Conservation (phyloP, 2,888 invertebrate species). For the Phengaris arion region DNA sequence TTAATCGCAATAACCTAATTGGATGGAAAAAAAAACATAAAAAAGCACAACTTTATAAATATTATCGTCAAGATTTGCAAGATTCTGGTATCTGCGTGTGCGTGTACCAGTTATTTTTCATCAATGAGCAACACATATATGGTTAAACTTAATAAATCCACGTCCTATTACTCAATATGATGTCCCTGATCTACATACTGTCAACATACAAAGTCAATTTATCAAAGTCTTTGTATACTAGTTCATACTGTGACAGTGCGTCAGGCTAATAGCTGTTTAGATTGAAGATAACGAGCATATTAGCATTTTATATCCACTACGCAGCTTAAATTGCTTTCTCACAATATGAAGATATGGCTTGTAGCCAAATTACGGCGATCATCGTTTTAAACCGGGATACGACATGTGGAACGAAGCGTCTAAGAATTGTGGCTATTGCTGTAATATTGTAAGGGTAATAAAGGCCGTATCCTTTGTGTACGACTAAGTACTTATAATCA, state of each 20-base stretch:
- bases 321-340: slow-evolving; percentile 3
- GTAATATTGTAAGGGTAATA: not conserved
- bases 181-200: slow-evolving; percentile 27
- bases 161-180: slow-evolving; percentile 22
- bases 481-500: too few relatives aligned
- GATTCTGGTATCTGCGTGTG: too few relatives aligned
- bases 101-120: too few relatives aligned
- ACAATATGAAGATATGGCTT: not conserved
- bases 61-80: too few relatives aligned
- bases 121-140: not conserved
- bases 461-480: too few relatives aligned
- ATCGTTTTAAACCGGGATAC: not conserved
- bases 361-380: not conserved
- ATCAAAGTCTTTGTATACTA: slow-evolving; percentile 45
- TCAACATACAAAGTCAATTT: slow-evolving; percentile 42
- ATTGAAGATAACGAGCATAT: slow-evolving; percentile 28
- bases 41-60: too few relatives aligned
- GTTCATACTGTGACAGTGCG: slow-evolving; percentile 38
- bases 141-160: not conserved
- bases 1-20: too few relatives aligned
- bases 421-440: not conserved
- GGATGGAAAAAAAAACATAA: too few relatives aligned
- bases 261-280: slow-evolving; percentile 36
- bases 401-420: slow-evolving; percentile 1
- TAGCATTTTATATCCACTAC: slow-evolving; percentile 11